Evolutionary conservation across 1,140 invertebrate species (phyloP).

Genomic region (Meloidogyne exigua): DNA sequence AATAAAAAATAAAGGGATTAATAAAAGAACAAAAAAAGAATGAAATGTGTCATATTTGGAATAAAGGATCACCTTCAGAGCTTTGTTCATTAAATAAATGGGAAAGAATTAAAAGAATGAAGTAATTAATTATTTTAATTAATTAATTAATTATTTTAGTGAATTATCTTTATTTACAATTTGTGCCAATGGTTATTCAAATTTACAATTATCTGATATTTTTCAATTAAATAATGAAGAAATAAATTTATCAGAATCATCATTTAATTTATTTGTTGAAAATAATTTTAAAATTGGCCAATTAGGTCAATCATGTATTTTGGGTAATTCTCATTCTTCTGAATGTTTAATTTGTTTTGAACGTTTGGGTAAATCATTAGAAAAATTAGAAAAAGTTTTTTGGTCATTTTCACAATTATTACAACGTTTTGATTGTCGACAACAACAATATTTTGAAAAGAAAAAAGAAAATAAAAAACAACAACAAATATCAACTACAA

Average conservation of each 20-base stretch:
- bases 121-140: background rate
- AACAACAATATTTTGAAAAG: conserved; percentile 19
- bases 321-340: conserved; percentile 31
- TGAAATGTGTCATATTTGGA: conserved; percentile 54
- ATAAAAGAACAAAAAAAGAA: background rate
- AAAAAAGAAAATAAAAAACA: conserved; percentile 45
- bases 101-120: conserved; percentile 36
- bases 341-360: conserved; percentile 46
- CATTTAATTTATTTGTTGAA: conserved; percentile 34
- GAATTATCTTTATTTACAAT: conserved; percentile 43
- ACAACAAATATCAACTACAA: conserved; percentile 45
- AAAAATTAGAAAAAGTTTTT: conserved; percentile 43
- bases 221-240: conserved; percentile 48
- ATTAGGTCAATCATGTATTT: conserved; percentile 39
- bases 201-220: conserved; percentile 47
- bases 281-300: conserved; percentile 37
- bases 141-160: background rate
- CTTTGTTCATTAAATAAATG: conserved; percentile 38
- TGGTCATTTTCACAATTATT: conserved; percentile 43
- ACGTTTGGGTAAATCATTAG: conserved; percentile 34
- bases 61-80: conserved; percentile 36
- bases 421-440: conserved; percentile 56
- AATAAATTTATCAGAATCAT: conserved; percentile 36
- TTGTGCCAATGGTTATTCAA: conserved; percentile 32
- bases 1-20: conserved; percentile 5